Conservation (phyloP, 2,888 invertebrate genomes). For the Hybos culiciformis region DNA sequence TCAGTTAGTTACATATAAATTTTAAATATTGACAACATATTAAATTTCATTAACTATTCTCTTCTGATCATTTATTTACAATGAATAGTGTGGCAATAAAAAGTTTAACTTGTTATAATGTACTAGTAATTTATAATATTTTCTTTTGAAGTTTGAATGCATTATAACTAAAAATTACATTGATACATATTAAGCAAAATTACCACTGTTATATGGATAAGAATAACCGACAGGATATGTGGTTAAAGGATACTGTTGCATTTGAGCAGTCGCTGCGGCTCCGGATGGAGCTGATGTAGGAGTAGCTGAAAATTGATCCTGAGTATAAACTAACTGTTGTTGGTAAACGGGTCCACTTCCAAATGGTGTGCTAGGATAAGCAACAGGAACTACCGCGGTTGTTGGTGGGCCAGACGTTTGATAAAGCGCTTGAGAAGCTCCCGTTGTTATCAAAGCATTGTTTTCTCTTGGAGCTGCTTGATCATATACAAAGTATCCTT, state of each 20-base stretch:
- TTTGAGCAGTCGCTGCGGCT: constrained; percentile 22
- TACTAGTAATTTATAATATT: not conserved
- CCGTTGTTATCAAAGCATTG: constrained; percentile 24
- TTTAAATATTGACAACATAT: no score
- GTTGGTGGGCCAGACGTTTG: constrained; percentile 22
- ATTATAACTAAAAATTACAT: not conserved
- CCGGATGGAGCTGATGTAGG: constrained; percentile 17
- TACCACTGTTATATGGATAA: constrained; percentile 33
- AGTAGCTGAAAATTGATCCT: constrained; percentile 27
- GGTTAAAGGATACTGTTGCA: constrained; percentile 34
- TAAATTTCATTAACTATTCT: no score
- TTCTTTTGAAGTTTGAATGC: not conserved
- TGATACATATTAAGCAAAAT: not conserved
- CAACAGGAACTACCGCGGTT: constrained; percentile 30
- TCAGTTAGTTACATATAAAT: no score
- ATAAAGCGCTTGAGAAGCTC: constrained; percentile 30
- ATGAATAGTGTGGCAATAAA: no score
- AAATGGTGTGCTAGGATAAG: constrained; percentile 10
- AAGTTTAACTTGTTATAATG: no score
- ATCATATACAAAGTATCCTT: constrained; percentile 35
- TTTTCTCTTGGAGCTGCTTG: constrained; percentile 28
- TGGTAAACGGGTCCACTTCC: constrained; percentile 30
- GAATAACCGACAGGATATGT: constrained; percentile 35
- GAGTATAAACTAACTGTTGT: constrained; percentile 34
- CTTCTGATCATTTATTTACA: no score